Base-by-base conservation (phyloP, 2,888 invertebrate genomes). In the Plutella xylostella region DNA sequence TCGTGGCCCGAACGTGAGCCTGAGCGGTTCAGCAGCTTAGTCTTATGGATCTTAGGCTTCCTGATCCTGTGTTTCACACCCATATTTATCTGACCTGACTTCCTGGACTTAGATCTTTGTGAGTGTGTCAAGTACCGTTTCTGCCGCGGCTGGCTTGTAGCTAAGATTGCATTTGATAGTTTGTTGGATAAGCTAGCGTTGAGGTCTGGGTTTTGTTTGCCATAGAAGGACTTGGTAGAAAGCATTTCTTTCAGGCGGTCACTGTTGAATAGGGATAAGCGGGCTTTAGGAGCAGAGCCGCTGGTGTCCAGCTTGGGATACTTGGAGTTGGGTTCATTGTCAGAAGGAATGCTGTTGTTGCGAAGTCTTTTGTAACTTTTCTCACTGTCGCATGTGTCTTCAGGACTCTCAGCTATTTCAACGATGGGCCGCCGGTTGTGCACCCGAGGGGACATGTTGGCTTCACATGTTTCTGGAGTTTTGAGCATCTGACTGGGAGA, bases 51-150 rank as follows among this genome's bases (percentile, higher is more conserved):
- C 65, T 87, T 90, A 0, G 89, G 89, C 60, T 86, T 89, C 40
- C 82, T 78, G 43, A 90, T 88, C 48, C 82, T 87, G 57, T 90
- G 90, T 46, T 76, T 68, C 0, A 90, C 90, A 1, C 90, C 90
- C 48, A 84, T 72, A 58, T 90, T 90, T n/a, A 90, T 89, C 60
- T 87, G 85, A 0, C 89, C 89, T 9, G 79, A 80, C 42, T 68
- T 72, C 20, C 76, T 63, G 18, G 59, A 72, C 47, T 65, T 61
- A 42, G 62, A 60, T 0, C 76, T 58, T 42, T 72, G 57, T 1
- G 72, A 60, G 41, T 70, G 65, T 19, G 63, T 51, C 52, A 73
- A 66, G 17, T 68, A 54, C 14, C 68, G 63, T 2, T 65, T 58
- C 4, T 58, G 58, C 5, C 71, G 62, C 0, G 57, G 57, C 0